These are phyloP conservation scores for Tigriopus japonicus DNA, from an alignment of 1,140 invertebrate genomes.

Conservation along the genomic window DNA sequence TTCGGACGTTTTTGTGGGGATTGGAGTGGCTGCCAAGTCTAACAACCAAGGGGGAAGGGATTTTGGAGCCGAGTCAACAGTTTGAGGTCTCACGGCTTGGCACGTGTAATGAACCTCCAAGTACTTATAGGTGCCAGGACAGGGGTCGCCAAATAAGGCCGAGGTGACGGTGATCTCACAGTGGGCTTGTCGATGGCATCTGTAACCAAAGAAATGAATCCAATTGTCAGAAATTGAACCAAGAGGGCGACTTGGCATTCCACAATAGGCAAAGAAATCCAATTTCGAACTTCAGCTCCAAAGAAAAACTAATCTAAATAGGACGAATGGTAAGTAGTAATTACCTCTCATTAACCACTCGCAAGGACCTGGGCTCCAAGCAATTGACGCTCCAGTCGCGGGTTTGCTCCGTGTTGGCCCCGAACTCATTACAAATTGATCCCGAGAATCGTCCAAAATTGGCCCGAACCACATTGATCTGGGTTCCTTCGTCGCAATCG, in stretches of 20 bases:
- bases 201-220: constrained; percentile 26
- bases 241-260: not conserved
- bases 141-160: constrained; percentile 74
- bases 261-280: no score
- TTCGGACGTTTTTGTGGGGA: not conserved
- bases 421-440: constrained; percentile 71
- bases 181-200: constrained; percentile 66
- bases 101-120: constrained; percentile 86
- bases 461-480: constrained; percentile 76
- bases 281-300: not conserved
- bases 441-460: constrained; percentile 91
- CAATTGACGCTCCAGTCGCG: constrained; percentile 91
- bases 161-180: constrained; percentile 72
- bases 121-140: constrained; percentile 82
- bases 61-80: constrained; percentile 57
- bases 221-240: no score
- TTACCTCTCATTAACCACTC: constrained; percentile 30
- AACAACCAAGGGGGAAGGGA: constrained; percentile 57
- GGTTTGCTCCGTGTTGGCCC: constrained; percentile 43
- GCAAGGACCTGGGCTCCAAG: constrained; percentile 44
- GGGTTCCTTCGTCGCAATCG: constrained; percentile 60
- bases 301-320: not conserved
- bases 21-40: constrained; percentile 17
- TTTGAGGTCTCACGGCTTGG: constrained; percentile 47
- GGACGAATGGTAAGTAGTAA: constrained; percentile 11